Conservation (phyloP, 1,140 invertebrate genomes). For the Hormaphis cornu region DNA sequence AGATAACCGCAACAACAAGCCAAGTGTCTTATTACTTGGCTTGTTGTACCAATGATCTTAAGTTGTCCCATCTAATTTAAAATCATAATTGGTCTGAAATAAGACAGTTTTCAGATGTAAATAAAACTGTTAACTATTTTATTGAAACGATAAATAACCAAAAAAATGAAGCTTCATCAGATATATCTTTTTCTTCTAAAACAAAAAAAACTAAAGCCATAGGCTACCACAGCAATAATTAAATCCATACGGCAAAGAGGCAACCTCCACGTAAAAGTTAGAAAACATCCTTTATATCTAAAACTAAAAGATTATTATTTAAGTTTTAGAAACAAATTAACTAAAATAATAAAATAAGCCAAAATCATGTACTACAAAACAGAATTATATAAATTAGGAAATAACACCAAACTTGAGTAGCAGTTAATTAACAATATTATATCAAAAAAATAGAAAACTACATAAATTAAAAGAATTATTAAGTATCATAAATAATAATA, state of each 20-base stretch:
- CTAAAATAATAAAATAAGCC: neutral
- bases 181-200: neutral
- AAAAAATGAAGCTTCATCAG: neutral
- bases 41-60: neutral
- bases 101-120: neutral
- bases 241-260: neutral
- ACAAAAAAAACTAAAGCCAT: constrained; percentile 3
- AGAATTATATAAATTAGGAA: neutral
- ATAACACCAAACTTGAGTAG: neutral
- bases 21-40: neutral
- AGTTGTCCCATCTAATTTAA: neutral
- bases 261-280: neutral
- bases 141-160: neutral
- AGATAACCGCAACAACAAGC: neutral
- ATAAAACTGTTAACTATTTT: neutral
- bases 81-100: neutral
- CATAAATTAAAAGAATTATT: neutral
- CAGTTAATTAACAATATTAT: neutral
- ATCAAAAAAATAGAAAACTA: neutral
- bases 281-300: neutral
- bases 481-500: neutral
- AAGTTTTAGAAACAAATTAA: neutral
- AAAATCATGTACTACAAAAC: neutral
- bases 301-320: constrained; percentile 4
- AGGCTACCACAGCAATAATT: neutral